These are phyloP conservation scores for Epinotia ramella DNA, from an alignment of 2,888 invertebrate species.

Conservation along the genomic window DNA sequence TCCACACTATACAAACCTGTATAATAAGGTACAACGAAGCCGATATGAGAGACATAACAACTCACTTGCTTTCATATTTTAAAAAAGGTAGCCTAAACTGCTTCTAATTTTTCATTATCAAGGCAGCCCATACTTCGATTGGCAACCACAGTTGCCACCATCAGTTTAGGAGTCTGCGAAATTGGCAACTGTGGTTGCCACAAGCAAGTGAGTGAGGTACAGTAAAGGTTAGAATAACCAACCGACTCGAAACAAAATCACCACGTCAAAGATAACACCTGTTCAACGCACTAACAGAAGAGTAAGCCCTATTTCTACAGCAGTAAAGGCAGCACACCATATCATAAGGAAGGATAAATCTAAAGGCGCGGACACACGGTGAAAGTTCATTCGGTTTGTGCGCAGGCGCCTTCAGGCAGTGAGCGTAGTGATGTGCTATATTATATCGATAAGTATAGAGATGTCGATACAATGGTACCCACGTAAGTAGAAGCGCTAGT, in stretches of 20 bases:
- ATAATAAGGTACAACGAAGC: no score
- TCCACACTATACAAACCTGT: no score
- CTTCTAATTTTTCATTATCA: no score
- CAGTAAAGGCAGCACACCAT: slow-evolving; percentile 48
- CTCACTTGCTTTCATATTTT: no score
- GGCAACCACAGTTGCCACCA: no score
- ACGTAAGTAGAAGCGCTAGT: not conserved
- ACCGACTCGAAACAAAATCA: slow-evolving; percentile 15
- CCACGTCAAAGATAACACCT: slow-evolving; percentile 21
- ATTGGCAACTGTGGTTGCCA: no score
- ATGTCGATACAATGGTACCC: not conserved
- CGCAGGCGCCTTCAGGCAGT: slow-evolving; percentile 65
- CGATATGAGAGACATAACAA: no score
- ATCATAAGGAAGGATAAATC: slow-evolving; percentile 65
- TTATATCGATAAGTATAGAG: slow-evolving; percentile 47
- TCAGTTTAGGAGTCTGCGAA: no score
- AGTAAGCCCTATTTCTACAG: not conserved
- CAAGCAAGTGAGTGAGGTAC: no score
- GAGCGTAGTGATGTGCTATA: slow-evolving; percentile 58
- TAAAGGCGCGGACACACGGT: slow-evolving; percentile 66
- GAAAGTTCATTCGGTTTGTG: slow-evolving; percentile 70
- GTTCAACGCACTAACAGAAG: not conserved
- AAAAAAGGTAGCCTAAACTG: no score
- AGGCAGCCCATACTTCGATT: no score
- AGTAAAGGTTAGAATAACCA: slow-evolving; percentile 1